Percentiles rank a stretch among this genome's conserved stretches.
phyloP scores from a whole-genome alignment of 2,113 vertebrate species.

The Chionomys nivalis region DNA sequence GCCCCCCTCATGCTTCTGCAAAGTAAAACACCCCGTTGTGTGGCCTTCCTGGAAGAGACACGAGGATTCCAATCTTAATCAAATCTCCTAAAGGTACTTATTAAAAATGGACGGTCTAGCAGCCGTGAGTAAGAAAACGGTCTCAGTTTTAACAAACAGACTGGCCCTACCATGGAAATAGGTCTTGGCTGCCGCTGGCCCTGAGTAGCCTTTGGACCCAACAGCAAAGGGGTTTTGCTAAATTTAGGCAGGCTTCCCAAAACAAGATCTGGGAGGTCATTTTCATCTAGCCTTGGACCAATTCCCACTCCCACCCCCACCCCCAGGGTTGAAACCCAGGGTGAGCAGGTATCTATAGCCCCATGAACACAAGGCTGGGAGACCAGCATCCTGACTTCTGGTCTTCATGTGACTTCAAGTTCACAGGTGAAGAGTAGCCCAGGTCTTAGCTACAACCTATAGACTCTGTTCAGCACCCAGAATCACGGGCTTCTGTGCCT shows the following conservation, averaged over 20 bases:
- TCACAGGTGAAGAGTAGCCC: background rate
- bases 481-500: background rate
- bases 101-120: constrained; percentile 65
- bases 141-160: constrained; percentile 44
- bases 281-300: background rate
- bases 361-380: background rate
- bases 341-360: background rate
- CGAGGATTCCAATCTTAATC: constrained; percentile 72
- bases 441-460: background rate
- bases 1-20: constrained; percentile 29
- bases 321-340: background rate
- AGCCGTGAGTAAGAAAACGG: background rate
- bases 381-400: background rate
- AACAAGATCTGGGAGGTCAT: background rate
- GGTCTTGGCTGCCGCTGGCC: background rate
- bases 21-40: constrained; percentile 65
- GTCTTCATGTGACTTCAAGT: background rate
- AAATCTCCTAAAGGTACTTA: constrained; percentile 72
- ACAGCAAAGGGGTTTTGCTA: background rate
- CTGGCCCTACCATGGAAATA: background rate
- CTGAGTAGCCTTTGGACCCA: background rate
- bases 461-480: background rate
- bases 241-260: background rate
- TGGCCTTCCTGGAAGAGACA: constrained; percentile 45
- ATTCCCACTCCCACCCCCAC: background rate